Evolutionary conservation across 2,113 vertebrate species (phyloP).

Genomic region (Damaliscus lunatus): DNA sequence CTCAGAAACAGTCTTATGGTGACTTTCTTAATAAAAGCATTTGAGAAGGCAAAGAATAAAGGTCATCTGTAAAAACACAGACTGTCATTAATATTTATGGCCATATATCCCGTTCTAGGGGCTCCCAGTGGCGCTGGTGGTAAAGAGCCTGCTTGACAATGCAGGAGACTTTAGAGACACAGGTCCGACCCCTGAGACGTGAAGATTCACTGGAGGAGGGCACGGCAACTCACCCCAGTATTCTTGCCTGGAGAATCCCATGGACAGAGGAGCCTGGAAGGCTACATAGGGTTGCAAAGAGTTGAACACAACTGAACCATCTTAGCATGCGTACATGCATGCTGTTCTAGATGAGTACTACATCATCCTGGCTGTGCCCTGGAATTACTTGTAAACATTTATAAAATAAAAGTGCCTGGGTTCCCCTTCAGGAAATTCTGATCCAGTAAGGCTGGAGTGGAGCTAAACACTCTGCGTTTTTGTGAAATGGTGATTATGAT

Average conservation of each 20-base stretch:
- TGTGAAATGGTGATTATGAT: background rate
- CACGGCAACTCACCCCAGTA: background rate
- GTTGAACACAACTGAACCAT: background rate
- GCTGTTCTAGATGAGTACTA: background rate
- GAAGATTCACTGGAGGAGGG: background rate
- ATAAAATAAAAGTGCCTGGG: background rate
- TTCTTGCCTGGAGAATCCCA: background rate
- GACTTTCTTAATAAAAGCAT: background rate
- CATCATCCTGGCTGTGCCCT: background rate
- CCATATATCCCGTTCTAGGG: background rate
- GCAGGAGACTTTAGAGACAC: background rate
- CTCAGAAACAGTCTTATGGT: background rate
- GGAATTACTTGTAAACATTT: background rate
- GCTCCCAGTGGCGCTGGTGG: background rate
- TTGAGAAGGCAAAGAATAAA: background rate
- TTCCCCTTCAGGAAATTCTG: background rate
- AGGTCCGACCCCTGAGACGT: background rate
- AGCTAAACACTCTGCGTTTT: background rate
- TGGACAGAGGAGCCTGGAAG: background rate
- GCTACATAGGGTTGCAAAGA: background rate
- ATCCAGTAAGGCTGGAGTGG: background rate
- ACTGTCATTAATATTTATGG: background rate
- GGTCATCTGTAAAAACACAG: background rate
- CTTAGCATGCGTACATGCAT: background rate
- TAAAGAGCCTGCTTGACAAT: background rate